Conservation (phyloP, 2,888 invertebrate genomes). For the Brachycybe producta region DNA sequence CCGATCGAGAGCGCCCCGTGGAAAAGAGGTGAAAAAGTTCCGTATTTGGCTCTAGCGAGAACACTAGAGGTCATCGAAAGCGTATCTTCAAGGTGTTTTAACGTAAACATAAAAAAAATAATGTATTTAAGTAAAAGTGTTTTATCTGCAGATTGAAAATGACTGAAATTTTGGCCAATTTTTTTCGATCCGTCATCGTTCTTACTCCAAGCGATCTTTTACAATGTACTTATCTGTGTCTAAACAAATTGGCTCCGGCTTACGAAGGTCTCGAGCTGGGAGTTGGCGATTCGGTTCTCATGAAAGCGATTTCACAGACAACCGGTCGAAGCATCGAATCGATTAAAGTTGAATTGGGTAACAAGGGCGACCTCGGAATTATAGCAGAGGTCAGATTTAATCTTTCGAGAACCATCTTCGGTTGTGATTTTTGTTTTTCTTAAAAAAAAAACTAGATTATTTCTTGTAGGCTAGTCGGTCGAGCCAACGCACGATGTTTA, state of each 20-base stretch:
- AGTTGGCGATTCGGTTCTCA: constrained; percentile 84
- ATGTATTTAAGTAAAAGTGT: constrained; percentile 1
- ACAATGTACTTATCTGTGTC: constrained; percentile 79
- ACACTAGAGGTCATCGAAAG: constrained; percentile 84
- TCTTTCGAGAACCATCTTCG: background rate
- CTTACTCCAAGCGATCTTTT: constrained; percentile 80
- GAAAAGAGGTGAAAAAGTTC: constrained; percentile 64
- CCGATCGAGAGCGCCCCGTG: constrained; percentile 73
- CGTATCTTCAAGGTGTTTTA: constrained; percentile 30
- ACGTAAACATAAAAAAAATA: background rate
- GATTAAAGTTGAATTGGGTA: constrained; percentile 56
- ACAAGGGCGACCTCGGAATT: constrained; percentile 75
- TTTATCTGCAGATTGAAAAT: constrained; percentile 57
- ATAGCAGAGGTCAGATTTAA: constrained; percentile 57
- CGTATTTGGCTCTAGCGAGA: constrained; percentile 79
- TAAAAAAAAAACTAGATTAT: background rate
- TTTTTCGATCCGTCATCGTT: constrained; percentile 75
- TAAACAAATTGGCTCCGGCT: constrained; percentile 92
- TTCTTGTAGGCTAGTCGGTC: constrained; percentile 31
- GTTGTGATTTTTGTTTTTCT: background rate
- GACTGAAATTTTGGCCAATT: constrained; percentile 81
- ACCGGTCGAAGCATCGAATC: constrained; percentile 74
- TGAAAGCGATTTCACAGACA: constrained; percentile 84
- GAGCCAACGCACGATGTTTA: constrained; percentile 76
- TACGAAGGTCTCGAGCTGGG: constrained; percentile 85